Base-by-base conservation (phyloP, 2,797 vertebrate species). In the Helostoma temminkii region DNA sequence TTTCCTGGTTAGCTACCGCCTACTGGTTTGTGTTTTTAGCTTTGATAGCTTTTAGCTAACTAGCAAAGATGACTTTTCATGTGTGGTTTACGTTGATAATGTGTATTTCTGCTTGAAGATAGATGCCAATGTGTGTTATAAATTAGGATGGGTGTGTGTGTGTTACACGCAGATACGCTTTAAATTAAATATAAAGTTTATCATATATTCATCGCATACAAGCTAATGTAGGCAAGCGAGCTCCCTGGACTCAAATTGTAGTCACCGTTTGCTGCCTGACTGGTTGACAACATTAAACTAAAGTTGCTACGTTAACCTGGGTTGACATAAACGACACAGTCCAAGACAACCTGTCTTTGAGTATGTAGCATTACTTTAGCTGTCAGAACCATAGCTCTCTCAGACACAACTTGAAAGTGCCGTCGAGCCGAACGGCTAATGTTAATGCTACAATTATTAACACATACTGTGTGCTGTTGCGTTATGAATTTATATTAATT, bases 1-100 rank as follows among this genome's bases (percentile, higher is more conserved):
- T 94, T 95, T 95, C 93, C 93, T 94, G 93, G 93, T 92, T 87
- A 91, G 91, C 90, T 91, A 91, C 90, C 90, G 92, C 92, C 92
- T 92, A 89, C 89, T 85, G 86, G 81, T 91, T 82, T 90, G 86
- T 93, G 92, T 94, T 94, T 95, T 95, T 95, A 95, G 94, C 94
- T 81, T 88, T 67, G 58, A 15, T 67, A 86, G 82, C 84, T 71
- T 52, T 45, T 42, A 78, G 88, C 87, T 85, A 87, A 76, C 59
- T 37, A 50, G 45, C 58, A 32, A 25, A 55, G 62, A 32, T 45
- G n/a, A 18, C 37, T 59, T 73, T 81, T 70, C 1, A 3, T 21
- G 4, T 39, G 3, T 41, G 6, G 0, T 19, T 2, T 3, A 0
- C n/a, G 5, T 18, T 12, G 2, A 59, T 39, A 18, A 25, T 34